Percentiles rank a stretch among this genome's conserved stretches.
phyloP scores from a whole-genome alignment of 2,797 vertebrate species.

The Onychomys arenicola region DNA sequence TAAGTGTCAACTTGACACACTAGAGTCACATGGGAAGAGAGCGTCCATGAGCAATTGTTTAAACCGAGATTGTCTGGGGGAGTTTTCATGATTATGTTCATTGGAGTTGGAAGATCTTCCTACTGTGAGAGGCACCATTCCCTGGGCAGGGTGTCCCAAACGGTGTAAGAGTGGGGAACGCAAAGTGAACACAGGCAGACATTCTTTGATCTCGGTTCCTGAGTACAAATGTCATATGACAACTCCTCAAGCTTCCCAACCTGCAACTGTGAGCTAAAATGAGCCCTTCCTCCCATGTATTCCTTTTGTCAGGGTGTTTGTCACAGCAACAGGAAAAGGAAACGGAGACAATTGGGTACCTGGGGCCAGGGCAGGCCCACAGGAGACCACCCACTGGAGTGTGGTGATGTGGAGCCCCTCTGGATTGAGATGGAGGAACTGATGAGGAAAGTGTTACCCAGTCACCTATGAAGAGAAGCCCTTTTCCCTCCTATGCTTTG shows the following conservation, averaged over 20 bases:
- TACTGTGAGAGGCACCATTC: not conserved
- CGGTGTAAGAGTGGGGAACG: too few relatives aligned
- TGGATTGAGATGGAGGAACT: not conserved
- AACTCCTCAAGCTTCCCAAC: not conserved
- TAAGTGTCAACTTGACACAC: too few relatives aligned
- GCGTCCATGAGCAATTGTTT: not conserved
- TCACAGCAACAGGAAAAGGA: not conserved
- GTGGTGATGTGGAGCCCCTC: too few relatives aligned
- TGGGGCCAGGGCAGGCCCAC: not conserved
- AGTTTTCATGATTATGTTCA: not conserved
- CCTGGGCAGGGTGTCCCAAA: not conserved
- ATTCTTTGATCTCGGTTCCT: too few relatives aligned
- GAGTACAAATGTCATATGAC: too few relatives aligned
- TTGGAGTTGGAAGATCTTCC: not conserved
- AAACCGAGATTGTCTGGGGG: not conserved
- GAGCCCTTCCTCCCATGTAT: not conserved
- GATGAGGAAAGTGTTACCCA: not conserved
- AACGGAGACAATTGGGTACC: not conserved
- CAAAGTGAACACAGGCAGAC: not conserved
- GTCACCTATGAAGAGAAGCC: not conserved
- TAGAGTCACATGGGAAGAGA: not conserved
- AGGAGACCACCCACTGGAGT: not conserved
- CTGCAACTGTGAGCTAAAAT: not conserved
- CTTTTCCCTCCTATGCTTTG: not conserved
- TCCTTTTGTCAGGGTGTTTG: not conserved